phyloP scores from a whole-genome alignment of 2,888 invertebrate species.

The Phyllotreta striolata region DNA sequence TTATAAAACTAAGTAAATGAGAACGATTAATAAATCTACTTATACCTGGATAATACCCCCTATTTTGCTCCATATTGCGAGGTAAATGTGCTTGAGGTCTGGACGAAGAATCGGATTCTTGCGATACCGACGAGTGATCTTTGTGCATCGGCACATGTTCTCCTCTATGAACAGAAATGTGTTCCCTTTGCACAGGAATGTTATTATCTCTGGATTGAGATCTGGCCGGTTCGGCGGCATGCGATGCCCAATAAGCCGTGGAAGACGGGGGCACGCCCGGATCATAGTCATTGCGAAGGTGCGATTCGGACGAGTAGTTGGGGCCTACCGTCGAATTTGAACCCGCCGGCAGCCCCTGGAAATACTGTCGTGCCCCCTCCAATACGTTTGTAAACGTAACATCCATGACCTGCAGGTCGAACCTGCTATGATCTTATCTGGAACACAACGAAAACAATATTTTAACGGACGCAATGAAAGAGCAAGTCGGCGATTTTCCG shows the following conservation, averaged over 20 bases:
- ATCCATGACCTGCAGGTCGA: conserved; percentile 72
- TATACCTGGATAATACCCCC: conserved; percentile 37
- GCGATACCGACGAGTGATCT: conserved; percentile 47
- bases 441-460: conserved; percentile 44
- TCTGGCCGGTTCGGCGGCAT: conserved; percentile 35
- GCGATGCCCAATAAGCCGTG: conserved; percentile 50
- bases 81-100: conserved; percentile 40
- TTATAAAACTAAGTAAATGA: conserved; percentile 7
- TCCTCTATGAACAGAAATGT: conserved; percentile 44
- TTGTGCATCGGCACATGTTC: conserved; percentile 34
- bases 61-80: conserved; percentile 37
- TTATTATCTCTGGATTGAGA: conserved; percentile 10
- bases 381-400: conserved; percentile 80
- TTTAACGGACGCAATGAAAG: background rate
- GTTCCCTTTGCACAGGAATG: conserved; percentile 37
- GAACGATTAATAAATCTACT: background rate
- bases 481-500: background rate
- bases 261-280: conserved; percentile 43
- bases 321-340: conserved; percentile 56
- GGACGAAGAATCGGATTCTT: conserved; percentile 44
- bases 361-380: conserved; percentile 85
- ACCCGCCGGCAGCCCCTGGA: conserved; percentile 77
- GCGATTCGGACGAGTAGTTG: conserved; percentile 45
- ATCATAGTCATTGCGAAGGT: conserved; percentile 42
- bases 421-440: conserved; percentile 55